phyloP scores from a whole-genome alignment of 2,888 invertebrate genomes.

The Lottia scabra region DNA sequence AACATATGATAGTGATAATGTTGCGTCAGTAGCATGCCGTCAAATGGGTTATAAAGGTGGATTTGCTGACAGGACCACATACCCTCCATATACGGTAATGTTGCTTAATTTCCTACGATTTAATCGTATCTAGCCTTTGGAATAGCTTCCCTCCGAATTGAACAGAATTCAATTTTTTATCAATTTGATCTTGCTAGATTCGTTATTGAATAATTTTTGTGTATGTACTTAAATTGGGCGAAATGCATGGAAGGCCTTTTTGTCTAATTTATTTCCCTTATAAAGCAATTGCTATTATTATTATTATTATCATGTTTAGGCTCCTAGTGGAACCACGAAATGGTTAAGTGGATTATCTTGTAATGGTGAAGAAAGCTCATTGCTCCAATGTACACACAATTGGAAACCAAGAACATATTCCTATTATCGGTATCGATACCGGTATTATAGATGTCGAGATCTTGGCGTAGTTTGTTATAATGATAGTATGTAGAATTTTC shows the following conservation, averaged over 20 bases:
- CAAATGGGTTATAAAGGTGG: slow-evolving; percentile 44
- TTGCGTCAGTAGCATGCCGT: slow-evolving; percentile 46
- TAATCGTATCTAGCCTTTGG: too few relatives aligned
- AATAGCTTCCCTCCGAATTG: too few relatives aligned
- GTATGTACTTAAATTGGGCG: too few relatives aligned
- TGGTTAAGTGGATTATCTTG: slow-evolving; percentile 80
- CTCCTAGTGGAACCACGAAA: slow-evolving; percentile 4
- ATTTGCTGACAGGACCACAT: slow-evolving; percentile 19
- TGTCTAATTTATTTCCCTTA: too few relatives aligned
- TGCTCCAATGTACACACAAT: slow-evolving; percentile 74
- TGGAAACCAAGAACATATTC: slow-evolving; percentile 43
- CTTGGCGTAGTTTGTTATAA: slow-evolving; percentile 49
- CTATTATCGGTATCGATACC: slow-evolving; percentile 10
- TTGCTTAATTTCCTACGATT: too few relatives aligned
- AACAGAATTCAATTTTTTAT: too few relatives aligned
- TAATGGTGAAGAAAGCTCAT: slow-evolving; percentile 77
- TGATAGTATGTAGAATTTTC: slow-evolving; percentile 33
- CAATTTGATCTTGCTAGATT: too few relatives aligned
- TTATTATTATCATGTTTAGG: too few relatives aligned
- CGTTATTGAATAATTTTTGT: too few relatives aligned
- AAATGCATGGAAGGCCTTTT: too few relatives aligned
- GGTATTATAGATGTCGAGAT: slow-evolving; percentile 41
- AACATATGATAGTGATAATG: slow-evolving; percentile 39
- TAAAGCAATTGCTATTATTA: too few relatives aligned
- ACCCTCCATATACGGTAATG: slow-evolving; percentile 46